phyloP scores from a whole-genome alignment of 2,888 invertebrate species.

The Aproaerema taeniolella region DNA sequence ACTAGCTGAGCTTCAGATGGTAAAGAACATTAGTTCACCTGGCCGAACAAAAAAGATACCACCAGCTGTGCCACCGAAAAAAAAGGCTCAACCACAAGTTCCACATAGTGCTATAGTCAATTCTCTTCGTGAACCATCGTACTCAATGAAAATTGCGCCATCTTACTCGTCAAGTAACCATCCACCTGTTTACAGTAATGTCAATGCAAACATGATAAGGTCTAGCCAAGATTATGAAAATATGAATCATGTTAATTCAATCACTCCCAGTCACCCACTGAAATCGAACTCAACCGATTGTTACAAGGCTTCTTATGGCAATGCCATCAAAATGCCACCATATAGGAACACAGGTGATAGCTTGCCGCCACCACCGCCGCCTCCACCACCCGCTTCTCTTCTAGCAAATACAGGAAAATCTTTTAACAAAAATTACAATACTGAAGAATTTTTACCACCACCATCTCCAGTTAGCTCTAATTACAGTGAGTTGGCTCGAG shows the following conservation, averaged over 20 bases:
- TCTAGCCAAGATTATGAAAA: conserved; percentile 55
- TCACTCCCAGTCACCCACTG: conserved; percentile 31
- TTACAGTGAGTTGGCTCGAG: conserved; percentile 90
- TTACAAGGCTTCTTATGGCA: too few species aligned
- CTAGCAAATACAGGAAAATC: conserved; percentile 63
- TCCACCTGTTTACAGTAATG: conserved; percentile 24
- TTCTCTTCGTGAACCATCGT: conserved; percentile 84
- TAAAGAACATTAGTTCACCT: conserved; percentile 55
- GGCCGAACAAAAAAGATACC: conserved; percentile 79
- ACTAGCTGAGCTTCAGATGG: conserved; percentile 81
- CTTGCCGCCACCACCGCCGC: conserved; percentile 69
- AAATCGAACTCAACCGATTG: too few species aligned
- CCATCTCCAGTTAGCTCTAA: conserved; percentile 94
- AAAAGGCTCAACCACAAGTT: conserved; percentile 82
- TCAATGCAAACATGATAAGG: conserved; percentile 16
- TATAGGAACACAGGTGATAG: conserved; percentile 64
- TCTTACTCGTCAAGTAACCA: conserved; percentile 61
- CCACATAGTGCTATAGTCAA: conserved; percentile 86
- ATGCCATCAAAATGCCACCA: too few species aligned
- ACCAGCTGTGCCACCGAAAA: conserved; percentile 89
- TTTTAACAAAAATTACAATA: conserved; percentile 53
- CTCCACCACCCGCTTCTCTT: conserved; percentile 69
- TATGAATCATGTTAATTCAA: conserved; percentile 38
- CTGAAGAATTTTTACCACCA: conserved; percentile 86
- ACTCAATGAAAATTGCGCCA: conserved; percentile 76